A percentile compares a stretch with the other conserved stretches of the same genome.
Evolutionary conservation across 2,113 vertebrate genomes (phyloP).

Genomic region (Elachura formosa): DNA sequence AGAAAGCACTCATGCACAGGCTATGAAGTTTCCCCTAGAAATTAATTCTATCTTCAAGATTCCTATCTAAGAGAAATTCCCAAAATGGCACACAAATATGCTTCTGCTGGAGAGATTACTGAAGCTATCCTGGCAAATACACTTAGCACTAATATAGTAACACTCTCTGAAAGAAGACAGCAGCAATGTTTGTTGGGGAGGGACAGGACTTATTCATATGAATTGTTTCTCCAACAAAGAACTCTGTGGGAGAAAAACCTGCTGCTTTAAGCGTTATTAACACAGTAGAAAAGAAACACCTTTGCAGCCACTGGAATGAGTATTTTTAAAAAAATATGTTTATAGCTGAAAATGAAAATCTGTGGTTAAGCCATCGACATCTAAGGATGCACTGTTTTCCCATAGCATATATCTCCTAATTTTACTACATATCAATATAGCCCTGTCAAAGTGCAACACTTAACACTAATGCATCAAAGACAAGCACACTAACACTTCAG

Average conservation of each 20-base stretch:
- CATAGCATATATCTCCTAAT: background rate
- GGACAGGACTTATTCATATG: background rate
- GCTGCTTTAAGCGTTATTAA: slow-evolving; percentile 10
- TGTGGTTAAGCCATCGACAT: slow-evolving; percentile 3
- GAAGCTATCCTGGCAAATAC: slow-evolving; percentile 80
- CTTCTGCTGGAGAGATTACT: slow-evolving; percentile 84
- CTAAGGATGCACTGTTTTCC: background rate
- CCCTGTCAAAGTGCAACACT: slow-evolving; percentile 39
- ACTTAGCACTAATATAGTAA: slow-evolving; percentile 70
- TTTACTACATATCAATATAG: background rate
- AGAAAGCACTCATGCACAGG: slow-evolving; percentile 86
- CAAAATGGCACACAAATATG: slow-evolving; percentile 91
- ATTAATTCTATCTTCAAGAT: slow-evolving; percentile 98
- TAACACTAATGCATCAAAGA: background rate
- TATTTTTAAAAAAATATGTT: background rate
- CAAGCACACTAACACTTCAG: background rate
- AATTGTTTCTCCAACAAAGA: slow-evolving; percentile 52
- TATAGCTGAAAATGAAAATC: slow-evolving; percentile 3
- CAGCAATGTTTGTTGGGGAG: background rate
- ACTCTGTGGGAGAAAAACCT: slow-evolving; percentile 17
- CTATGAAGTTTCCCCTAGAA: slow-evolving; percentile 90
- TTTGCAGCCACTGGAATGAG: background rate
- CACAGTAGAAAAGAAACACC: slow-evolving; percentile 1
- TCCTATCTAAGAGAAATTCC: slow-evolving; percentile 90
- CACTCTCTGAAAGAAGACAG: slow-evolving; percentile 29